These are phyloP conservation scores for Lophius americanus DNA, from an alignment of 2,797 vertebrate genomes.

Conservation along the genomic window DNA sequence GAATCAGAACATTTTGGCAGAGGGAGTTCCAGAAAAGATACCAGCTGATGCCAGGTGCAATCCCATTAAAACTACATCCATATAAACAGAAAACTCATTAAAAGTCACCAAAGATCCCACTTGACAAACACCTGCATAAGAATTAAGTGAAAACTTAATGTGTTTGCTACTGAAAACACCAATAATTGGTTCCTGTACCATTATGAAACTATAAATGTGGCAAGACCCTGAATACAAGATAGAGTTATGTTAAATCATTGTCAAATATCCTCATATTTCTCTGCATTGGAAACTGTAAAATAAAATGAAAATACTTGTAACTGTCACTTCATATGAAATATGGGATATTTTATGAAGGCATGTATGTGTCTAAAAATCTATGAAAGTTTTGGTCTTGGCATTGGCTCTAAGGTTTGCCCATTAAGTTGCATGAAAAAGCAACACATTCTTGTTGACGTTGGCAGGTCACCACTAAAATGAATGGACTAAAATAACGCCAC, in stretches of 20 bases:
- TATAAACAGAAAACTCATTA: slow-evolving; percentile 4
- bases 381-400: neutral
- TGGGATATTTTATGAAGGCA: neutral
- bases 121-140: slow-evolving; percentile 5
- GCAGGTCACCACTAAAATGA: slow-evolving; percentile 14
- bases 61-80: neutral
- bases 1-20: neutral
- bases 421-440: slow-evolving; percentile 4
- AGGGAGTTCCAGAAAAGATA: neutral
- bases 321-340: neutral
- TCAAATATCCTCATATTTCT: too few species aligned
- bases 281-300: too few species aligned
- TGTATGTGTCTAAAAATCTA: neutral
- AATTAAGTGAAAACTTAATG: slow-evolving; percentile 9
- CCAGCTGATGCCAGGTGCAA: slow-evolving; percentile 5
- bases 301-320: too few species aligned
- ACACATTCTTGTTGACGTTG: slow-evolving; percentile 13
- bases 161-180: slow-evolving; percentile 8
- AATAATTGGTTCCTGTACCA: slow-evolving; percentile 21
- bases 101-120: slow-evolving; percentile 4
- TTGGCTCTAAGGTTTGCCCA: neutral
- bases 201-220: neutral
- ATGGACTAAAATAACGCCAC: neutral
- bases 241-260: too few species aligned
- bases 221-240: neutral